Base-by-base conservation (phyloP, 2,113 vertebrate species). In the Saimiri boliviensis region DNA sequence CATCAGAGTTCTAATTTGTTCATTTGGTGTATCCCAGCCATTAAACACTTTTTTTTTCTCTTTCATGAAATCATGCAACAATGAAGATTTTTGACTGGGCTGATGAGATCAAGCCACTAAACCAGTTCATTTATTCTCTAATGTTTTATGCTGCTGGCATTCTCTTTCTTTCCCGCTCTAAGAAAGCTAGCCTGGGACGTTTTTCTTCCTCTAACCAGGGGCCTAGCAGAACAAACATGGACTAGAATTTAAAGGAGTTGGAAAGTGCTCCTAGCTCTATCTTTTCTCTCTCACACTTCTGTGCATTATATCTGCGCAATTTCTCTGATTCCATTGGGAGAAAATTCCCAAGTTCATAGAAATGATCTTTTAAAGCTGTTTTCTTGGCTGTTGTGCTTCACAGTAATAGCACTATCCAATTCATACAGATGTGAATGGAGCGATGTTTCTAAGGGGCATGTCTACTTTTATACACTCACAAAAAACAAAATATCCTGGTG, bases 221-320 rank as follows among this genome's bases (percentile, higher is more conserved):
- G 2, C 35, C 81, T 10, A 3, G 56, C 7, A 32, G 86, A 40
- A 13, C 54, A 8, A 32, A 17, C 4, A 4, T 2, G 9, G 54
- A 12, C 49, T 76, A 30, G 27, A 79, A 84, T 74, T 84, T 76
- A 40, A 6, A 77, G 66, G 73, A 14, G 16, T 2, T 58, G 20
- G 66, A 86, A 9, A 56, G 23, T 25, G 8, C 27, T 56, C 19
- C 6, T 6, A 21, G 56, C 5, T 2, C 63, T 27, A 0, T 14
- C 25, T 49, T 52, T 56, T 27, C 32, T 35, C 27, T 4, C 27
- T 32, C 0, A 0, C 4, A 4, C 4, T 0, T 0, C 35, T 83
- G 11, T 17, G 9, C 35, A 1, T 56, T 32, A 7, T 80, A 37
- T 37, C 37, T 27, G 2, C 60, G 8, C 5, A 6, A 0, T 83